phyloP scores from a whole-genome alignment of 2,888 invertebrate genomes.

The Rotaria macrura region DNA sequence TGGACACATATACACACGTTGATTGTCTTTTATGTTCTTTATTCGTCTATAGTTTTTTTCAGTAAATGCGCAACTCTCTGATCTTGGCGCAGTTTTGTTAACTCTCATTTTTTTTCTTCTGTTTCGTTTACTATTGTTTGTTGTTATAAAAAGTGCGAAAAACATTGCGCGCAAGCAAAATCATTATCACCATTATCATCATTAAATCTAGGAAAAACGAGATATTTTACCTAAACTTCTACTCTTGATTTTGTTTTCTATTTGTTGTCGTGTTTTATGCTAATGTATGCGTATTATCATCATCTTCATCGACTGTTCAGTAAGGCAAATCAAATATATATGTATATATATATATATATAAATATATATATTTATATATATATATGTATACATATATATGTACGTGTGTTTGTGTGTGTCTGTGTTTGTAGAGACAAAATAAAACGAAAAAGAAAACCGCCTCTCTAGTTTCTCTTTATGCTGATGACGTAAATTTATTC shows the following conservation, averaged over 20 bases:
- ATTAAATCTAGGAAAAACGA: background rate
- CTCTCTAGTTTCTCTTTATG: background rate
- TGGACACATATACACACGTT: background rate
- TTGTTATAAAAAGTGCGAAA: background rate
- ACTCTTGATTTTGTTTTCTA: background rate
- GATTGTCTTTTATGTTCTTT: background rate
- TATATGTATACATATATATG: background rate
- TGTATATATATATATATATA: background rate
- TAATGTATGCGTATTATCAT: constrained; percentile 2
- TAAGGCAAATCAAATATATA: background rate
- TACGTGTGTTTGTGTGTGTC: background rate
- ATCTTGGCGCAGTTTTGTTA: background rate
- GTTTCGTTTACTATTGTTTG: background rate
- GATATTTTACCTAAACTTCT: background rate
- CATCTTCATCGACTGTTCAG: background rate
- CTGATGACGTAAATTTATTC: background rate
- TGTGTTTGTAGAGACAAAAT: background rate
- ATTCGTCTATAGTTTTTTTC: background rate
- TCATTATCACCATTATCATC: background rate
- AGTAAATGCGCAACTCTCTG: background rate
- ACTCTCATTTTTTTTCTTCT: background rate
- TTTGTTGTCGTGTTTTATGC: background rate
- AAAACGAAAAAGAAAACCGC: background rate
- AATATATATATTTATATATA: background rate
- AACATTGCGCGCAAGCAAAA: background rate